Evolutionary conservation across 2,888 invertebrate species (phyloP).

Genomic region (Pseudococcus jackbeardsleyi): DNA sequence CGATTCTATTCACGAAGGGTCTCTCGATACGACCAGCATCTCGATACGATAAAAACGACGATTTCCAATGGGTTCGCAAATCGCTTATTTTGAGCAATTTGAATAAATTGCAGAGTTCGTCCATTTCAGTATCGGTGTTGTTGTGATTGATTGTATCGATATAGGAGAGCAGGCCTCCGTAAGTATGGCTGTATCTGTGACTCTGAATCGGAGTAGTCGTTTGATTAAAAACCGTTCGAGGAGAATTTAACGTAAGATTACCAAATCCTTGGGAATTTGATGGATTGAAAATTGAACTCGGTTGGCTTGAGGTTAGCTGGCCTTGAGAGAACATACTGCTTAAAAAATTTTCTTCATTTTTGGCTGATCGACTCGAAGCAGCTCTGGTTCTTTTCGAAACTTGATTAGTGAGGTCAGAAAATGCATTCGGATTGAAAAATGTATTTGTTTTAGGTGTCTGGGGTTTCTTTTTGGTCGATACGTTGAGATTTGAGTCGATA

Average conservation of each 20-base stretch:
- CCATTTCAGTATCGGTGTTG: background rate
- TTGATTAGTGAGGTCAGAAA: background rate
- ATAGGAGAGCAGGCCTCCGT: background rate
- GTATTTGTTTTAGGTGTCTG: background rate
- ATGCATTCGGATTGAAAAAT: background rate
- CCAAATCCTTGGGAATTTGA: background rate
- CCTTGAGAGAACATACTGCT: background rate
- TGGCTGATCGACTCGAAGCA: background rate
- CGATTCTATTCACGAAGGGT: background rate
- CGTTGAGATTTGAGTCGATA: background rate
- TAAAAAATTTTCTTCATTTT: background rate
- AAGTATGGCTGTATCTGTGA: background rate
- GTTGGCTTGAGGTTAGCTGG: background rate
- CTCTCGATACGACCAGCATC: background rate
- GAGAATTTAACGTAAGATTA: background rate
- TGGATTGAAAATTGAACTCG: background rate
- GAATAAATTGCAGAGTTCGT: conserved; percentile 20
- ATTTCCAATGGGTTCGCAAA: too few species aligned
- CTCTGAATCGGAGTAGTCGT: background rate
- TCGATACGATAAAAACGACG: conserved; percentile 1
- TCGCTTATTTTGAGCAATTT: background rate
- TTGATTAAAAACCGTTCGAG: background rate
- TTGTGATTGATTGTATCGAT: conserved; percentile 18
- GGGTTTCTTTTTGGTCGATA: background rate
- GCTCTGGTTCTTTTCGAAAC: background rate